Evolutionary conservation across 1,140 invertebrate genomes (phyloP).

Genomic region (Zaprionus kolodkinae): DNA sequence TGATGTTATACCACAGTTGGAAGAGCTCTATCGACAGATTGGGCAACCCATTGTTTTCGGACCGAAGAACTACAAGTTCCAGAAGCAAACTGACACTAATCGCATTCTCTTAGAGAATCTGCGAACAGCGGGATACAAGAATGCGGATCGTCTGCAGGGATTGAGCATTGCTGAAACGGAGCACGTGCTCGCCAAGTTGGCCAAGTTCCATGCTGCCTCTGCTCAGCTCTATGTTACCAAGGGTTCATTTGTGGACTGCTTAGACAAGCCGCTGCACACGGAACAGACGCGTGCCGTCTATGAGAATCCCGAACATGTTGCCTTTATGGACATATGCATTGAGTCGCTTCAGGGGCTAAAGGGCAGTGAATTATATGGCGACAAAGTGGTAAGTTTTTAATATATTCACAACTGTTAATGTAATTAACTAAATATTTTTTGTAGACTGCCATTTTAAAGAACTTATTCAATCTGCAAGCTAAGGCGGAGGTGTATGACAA

Average conservation of each 20-base stretch:
- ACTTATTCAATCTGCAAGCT: neutral
- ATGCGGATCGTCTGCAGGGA: constrained; percentile 85
- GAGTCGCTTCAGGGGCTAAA: constrained; percentile 8
- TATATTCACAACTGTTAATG: neutral
- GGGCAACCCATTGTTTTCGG: constrained; percentile 32
- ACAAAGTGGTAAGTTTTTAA: constrained; percentile 64
- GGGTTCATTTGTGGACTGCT: constrained; percentile 23
- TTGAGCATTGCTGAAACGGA: constrained; percentile 85
- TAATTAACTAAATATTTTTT: neutral
- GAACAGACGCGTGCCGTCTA: constrained; percentile 24
- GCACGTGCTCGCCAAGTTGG: constrained; percentile 85
- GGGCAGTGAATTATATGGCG: constrained; percentile 20
- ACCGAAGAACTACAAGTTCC: constrained; percentile 37
- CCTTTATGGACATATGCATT: neutral
- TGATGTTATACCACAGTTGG: constrained; percentile 51
- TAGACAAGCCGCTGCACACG: constrained; percentile 25
- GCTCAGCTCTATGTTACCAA: constrained; percentile 58
- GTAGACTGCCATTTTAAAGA: neutral
- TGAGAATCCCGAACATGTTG: neutral
- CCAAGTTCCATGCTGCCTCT: constrained; percentile 85
- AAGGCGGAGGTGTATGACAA: constrained; percentile 28
- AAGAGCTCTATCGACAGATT: constrained; percentile 65
- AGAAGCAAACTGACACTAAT: constrained; percentile 1
- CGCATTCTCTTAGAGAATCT: constrained; percentile 52
- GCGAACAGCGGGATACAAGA: constrained; percentile 54